Base-by-base conservation (phyloP, 2,797 vertebrate genomes). In the Alectoris magna region DNA sequence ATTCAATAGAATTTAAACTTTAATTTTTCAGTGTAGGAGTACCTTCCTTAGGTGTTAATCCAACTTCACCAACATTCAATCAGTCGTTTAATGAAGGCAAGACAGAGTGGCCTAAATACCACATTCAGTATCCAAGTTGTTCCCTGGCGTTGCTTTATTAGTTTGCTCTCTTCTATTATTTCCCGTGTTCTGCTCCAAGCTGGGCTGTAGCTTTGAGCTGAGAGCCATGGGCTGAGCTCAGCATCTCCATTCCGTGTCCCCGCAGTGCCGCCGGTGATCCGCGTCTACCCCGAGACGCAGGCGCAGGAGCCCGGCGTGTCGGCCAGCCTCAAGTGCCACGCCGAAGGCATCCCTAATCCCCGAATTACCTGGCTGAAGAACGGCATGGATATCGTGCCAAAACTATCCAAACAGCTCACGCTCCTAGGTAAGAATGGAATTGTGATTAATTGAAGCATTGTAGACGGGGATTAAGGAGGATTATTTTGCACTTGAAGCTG, bases 351-450 rank as follows among this genome's bases (percentile, higher is more conserved):
- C 90, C 99, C 99, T 19, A 98, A 98, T 91, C 99, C 99, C 70
- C 98, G 97, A 83, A 99, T 99, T 83, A 96, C 98, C 66, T 99
- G 99, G 99, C 98, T 99, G 53, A 99, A 99, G 97, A 99, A 99
- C 4, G 99, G 99, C 95, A 95, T 99, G 95, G 99, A 99, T 84
- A 96, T 99, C 93, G 93, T 97, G 84, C 98, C 98, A 38, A 98
- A 97, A 91, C 97, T 98, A 55, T 98, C 98, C 88, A 99, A 99
- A 90, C 99, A 99, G 56, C 98, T 99, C 22, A 97, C 97, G 27
- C 98, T 99, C 43, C 97, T 99, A 88, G 99, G 99, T 99, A 98
- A 98, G 98, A 81, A 39, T n/a, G 3, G 44, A 38, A 44, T 75
- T 67, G 6, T 16, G 24, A 56, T 87, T 76, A 83, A 90, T 95